Conservation (phyloP, 2,797 vertebrate genomes). For the Intellagama lesueurii region DNA sequence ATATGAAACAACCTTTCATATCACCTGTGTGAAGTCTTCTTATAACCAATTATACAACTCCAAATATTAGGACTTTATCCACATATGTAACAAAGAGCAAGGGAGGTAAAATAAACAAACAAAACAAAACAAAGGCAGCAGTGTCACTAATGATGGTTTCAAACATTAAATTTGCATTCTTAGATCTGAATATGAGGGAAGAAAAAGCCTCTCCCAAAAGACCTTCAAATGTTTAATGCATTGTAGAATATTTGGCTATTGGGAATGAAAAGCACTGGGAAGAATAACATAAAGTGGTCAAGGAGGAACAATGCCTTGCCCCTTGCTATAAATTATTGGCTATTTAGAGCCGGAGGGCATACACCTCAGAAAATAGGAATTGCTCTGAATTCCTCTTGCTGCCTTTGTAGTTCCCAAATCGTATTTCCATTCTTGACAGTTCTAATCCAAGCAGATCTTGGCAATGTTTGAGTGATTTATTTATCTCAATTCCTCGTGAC, state of each 20-base stretch:
- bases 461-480: slow-evolving; percentile 57
- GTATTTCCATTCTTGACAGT: slow-evolving; percentile 58
- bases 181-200: neutral
- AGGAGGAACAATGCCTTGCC: neutral
- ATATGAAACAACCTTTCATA: neutral
- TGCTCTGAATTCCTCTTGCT: slow-evolving; percentile 26
- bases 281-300: slow-evolving; percentile 10
- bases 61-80: neutral
- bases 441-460: slow-evolving; percentile 58
- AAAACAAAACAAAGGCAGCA: no score
- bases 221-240: neutral
- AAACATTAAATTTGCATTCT: neutral
- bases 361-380: slow-evolving; percentile 17
- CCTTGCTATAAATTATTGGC: slow-evolving; percentile 32
- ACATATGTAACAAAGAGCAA: neutral
- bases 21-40: neutral
- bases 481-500: slow-evolving; percentile 37
- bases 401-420: slow-evolving; percentile 54
- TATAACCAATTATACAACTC: neutral
- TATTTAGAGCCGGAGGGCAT: slow-evolving; percentile 38
- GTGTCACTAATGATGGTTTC: neutral
- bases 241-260: slow-evolving; percentile 6
- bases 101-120: no score
- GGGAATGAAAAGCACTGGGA: neutral
- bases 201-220: neutral